A percentile compares a stretch with the other conserved stretches of the same genome.
These are phyloP conservation scores for Clarias macrocephalus DNA, from an alignment of 2,113 vertebrate species.

Conservation along the genomic window DNA sequence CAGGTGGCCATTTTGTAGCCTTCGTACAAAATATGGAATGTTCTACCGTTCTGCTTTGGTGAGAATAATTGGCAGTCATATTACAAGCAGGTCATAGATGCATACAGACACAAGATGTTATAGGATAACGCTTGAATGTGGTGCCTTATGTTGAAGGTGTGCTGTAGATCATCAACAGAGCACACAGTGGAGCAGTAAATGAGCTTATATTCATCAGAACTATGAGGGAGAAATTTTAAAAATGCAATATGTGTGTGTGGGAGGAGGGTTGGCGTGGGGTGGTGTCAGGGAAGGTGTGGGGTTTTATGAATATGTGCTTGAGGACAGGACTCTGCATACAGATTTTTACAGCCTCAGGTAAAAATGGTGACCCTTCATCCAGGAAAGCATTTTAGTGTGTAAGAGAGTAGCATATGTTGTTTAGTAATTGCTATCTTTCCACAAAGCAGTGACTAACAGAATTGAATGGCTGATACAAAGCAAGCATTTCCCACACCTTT, in stretches of 20 bases:
- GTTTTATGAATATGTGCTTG: neutral
- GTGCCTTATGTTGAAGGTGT: neutral
- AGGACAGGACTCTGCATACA: slow-evolving; percentile 10
- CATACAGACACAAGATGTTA: neutral
- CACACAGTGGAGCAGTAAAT: neutral
- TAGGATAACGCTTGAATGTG: neutral
- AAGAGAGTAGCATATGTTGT: slow-evolving; percentile 33
- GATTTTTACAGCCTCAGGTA: slow-evolving; percentile 32
- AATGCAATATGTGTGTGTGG: neutral
- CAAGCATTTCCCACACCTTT: neutral
- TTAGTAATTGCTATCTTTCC: slow-evolving; percentile 37
- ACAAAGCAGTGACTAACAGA: slow-evolving; percentile 20
- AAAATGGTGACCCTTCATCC: slow-evolving; percentile 21
- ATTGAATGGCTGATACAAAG: slow-evolving; percentile 35
- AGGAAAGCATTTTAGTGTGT: slow-evolving; percentile 34
- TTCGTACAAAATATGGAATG: neutral
- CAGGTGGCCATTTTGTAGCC: neutral
- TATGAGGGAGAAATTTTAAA: neutral
- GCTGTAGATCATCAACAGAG: neutral
- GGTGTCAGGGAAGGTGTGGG: neutral
- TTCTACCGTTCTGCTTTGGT: neutral
- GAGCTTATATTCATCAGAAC: neutral
- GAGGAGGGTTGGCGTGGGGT: no score
- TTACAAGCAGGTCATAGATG: neutral
- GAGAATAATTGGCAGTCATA: neutral